Base-by-base conservation (phyloP, 1,140 invertebrate genomes). In the Myzus persicae region DNA sequence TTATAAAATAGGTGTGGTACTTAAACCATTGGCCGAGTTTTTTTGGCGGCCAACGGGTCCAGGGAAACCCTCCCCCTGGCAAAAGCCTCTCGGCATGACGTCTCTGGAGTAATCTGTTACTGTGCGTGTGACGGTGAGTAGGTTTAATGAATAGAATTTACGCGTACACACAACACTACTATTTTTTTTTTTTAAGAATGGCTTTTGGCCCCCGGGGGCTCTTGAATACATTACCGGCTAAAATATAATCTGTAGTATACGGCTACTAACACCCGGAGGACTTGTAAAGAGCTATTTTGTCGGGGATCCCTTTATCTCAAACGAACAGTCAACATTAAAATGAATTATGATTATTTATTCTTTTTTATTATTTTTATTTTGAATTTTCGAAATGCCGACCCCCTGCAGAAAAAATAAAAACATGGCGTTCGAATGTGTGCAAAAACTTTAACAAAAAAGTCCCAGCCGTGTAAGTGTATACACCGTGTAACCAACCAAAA, bases 121-220 rank as follows among this genome's bases (percentile, higher is more conserved):
- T 54, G 48, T 93, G 81, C 91, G 91, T 93, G 91, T 93, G 91
- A 93, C 91, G 91, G 91, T 93, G 91, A 93, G 91, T 93, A 85
- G 91, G 76, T 93, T 93, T 93, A 85, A 93, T 93, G 91, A 93
- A 93, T 93, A 93, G 91, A 85, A 93, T 93, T 93, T 93, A 93
- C 91, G 91, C 91, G 67, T 82, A 92, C 91, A 92, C 91, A 82
- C 76, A 82, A 84, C 91, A 82, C 20, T 84, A 84, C 42, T 93
- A 54, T 93, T 85, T 93, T 93, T 93, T 93, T 85, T 93, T 93
- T 93, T 85, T 85, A 85, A 93, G 91, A 93, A 93, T 85, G 91
- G 91, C 91, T 93, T 93, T 93, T 84, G n/a, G 81, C 91, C 91
- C 91, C 91, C 91, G 91, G 91, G 91, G 91, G 91, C 91, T 93